Evolutionary conservation across 2,888 invertebrate genomes (phyloP), one percentile per base, ranked within the genome.

Genomic region (Drosophila vallismaia): DNA sequence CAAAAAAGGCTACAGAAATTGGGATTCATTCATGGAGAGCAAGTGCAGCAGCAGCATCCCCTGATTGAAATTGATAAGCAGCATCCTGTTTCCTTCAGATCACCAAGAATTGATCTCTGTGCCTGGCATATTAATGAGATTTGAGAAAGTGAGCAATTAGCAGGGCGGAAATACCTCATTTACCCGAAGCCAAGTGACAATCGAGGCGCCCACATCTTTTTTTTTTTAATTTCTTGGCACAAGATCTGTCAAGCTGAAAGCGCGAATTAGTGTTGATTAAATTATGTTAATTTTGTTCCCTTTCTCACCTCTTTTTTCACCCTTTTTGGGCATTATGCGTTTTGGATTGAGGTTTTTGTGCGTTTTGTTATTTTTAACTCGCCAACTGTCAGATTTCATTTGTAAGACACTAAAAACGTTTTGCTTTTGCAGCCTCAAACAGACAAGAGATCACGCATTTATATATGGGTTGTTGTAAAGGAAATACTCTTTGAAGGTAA

Each of bases 261-360:
- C 77, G 76, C 86, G 88, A 84, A 88, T 84, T 88, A 86, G 78
- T 86, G 72, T 86, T 79, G 83, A 86, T 88, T 88, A 79, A 86
- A 82, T 85, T 87, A 84, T 87, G 86, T 79, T 79, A 87, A 87
- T 85, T 82, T 78, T 45, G 19, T 12, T 9, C 26, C 53, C 59
- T 38, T 64, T 62, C n/a, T 28, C 63, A 53, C 29, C 64, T 64
- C 45, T 38, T 26, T 44, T 19, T 40, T 44, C 19, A 19, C 44
- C 24, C 24, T 10, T 28, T 31, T 5, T 29, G 29, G 29, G 40
- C 46, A 60, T 60, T 44, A 44, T 50, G 63, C 64, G 66, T 53
- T 40, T 64, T 53, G 64, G 64, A 64, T 64, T 66, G 64, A 31
- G 60, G 55, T 58, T 58, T 59, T 59, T 62, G 62, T 70, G 53